These are phyloP conservation scores for Leucophenga montana DNA, from an alignment of 2,888 invertebrate species.

Conservation along the genomic window DNA sequence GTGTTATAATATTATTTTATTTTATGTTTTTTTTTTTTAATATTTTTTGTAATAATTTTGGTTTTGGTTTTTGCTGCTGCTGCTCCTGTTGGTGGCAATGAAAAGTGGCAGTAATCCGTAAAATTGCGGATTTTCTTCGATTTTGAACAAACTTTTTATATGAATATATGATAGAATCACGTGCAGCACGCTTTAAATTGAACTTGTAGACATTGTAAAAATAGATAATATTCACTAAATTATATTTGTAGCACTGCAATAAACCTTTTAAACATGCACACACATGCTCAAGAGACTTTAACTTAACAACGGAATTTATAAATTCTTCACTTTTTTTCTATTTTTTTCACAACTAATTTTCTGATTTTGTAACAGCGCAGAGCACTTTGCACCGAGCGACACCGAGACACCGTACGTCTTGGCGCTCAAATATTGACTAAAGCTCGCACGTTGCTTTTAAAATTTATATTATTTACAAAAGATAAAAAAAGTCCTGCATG, in stretches of 20 bases:
- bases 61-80: constrained; percentile 33
- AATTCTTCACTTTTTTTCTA: constrained; percentile 31
- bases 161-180: too few species aligned
- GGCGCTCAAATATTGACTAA: constrained; percentile 19
- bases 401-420: constrained; percentile 8
- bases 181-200: too few species aligned
- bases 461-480: background rate
- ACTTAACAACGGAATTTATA: constrained; percentile 31
- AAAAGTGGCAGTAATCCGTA: too few species aligned
- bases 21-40: constrained; percentile 34
- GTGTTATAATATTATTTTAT: constrained; percentile 16
- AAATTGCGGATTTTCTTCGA: too few species aligned
- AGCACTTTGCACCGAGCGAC: too few species aligned
- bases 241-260: constrained; percentile 24
- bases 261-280: constrained; percentile 50
- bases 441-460: background rate
- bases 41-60: constrained; percentile 14
- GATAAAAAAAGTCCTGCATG: constrained; percentile 8
- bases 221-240: too few species aligned
- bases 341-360: too few species aligned
- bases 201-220: too few species aligned
- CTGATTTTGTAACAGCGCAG: too few species aligned
- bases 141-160: too few species aligned
- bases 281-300: constrained; percentile 31
- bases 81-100: constrained; percentile 1